These are phyloP conservation scores for Ylistrum balloti DNA, from an alignment of 1,140 invertebrate species.

Conservation along the genomic window DNA sequence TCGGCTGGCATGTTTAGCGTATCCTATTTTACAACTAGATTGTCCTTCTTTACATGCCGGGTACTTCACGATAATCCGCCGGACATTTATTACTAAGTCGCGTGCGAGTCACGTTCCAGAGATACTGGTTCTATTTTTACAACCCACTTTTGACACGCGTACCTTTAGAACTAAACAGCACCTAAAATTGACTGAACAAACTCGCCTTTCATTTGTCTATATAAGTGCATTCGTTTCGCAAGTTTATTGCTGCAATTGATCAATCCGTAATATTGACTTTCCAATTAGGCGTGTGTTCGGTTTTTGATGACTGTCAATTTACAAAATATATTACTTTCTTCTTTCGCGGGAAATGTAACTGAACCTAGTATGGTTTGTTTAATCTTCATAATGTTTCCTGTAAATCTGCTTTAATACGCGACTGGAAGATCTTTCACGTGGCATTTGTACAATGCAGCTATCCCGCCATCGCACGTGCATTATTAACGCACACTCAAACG, in stretches of 20 bases:
- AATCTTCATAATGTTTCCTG: background rate
- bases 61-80: conserved; percentile 12
- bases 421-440: background rate
- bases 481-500: background rate
- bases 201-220: background rate
- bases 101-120: conserved; percentile 16
- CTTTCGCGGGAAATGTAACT: background rate
- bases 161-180: background rate
- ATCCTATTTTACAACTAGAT: conserved; percentile 26
- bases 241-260: conserved; percentile 26
- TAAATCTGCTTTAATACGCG: conserved; percentile 9
- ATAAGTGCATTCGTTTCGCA: conserved; percentile 34
- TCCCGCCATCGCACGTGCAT: background rate
- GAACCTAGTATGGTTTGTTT: background rate
- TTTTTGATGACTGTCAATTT: conserved; percentile 40
- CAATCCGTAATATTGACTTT: conserved; percentile 32
- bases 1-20: background rate
- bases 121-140: conserved; percentile 23
- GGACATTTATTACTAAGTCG: background rate
- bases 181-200: background rate
- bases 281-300: background rate
- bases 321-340: conserved; percentile 24
- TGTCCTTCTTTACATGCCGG: background rate
- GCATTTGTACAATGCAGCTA: background rate
- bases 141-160: background rate